Conservation (phyloP, 2,797 vertebrate species). For the Orientallactaga sibirica region DNA sequence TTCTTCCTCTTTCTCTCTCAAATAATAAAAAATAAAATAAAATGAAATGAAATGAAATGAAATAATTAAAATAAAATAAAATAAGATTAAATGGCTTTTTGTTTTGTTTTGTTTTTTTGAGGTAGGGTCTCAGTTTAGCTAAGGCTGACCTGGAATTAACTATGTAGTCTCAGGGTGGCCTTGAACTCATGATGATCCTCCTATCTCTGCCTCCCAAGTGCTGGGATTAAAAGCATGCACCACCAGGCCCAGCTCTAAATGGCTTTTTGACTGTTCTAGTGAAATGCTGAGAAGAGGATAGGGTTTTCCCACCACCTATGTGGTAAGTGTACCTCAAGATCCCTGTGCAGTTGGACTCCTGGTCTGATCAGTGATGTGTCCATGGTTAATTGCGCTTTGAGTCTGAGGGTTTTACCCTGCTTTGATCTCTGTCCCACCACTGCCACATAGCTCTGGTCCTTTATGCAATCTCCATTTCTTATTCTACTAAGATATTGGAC, state of each 20-base stretch:
- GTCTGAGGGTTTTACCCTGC: not conserved
- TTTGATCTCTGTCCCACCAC: not conserved
- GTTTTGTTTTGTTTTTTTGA: too few relatives aligned
- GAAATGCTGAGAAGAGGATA: not conserved
- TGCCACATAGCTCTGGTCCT: not conserved
- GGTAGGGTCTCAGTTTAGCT: too few relatives aligned
- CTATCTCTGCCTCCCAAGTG: too few relatives aligned
- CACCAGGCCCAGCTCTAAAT: too few relatives aligned
- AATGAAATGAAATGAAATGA: too few relatives aligned
- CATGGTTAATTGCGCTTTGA: not conserved
- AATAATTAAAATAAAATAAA: too few relatives aligned
- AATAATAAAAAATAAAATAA: too few relatives aligned
- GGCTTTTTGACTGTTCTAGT: not conserved
- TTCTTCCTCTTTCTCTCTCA: not conserved
- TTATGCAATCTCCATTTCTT: not conserved
- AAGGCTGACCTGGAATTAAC: too few relatives aligned
- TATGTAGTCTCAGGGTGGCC: too few relatives aligned
- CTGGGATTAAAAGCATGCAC: too few relatives aligned
- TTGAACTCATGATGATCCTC: too few relatives aligned
- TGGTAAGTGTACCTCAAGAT: not conserved
- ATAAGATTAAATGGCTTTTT: too few relatives aligned
- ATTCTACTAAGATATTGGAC: not conserved
- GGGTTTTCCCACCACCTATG: not conserved
- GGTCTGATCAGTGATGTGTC: not conserved
- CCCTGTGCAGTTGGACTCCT: not conserved